A percentile compares a stretch with the other conserved stretches of the same genome.
phyloP scores from a whole-genome alignment of 2,888 invertebrate species.

The Tanytarsus gracilentus region DNA sequence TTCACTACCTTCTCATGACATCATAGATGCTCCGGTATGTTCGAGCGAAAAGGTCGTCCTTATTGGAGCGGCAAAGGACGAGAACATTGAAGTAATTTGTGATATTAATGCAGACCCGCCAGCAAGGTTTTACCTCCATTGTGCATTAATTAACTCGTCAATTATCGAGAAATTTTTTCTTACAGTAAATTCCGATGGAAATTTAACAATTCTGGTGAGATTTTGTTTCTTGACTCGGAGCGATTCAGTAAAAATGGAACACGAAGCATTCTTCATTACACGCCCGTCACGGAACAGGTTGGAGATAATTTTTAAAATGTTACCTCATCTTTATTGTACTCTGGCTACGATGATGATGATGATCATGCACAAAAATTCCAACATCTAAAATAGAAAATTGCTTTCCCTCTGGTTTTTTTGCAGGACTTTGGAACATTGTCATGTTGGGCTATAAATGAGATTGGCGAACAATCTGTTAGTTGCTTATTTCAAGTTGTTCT shows the following conservation, averaged over 20 bases:
- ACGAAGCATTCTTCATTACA: constrained; percentile 51
- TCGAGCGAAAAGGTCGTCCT: constrained; percentile 57
- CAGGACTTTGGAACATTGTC: constrained; percentile 73
- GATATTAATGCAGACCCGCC: constrained; percentile 78
- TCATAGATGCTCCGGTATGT: constrained; percentile 67
- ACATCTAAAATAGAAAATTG: background rate
- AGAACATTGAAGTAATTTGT: constrained; percentile 68
- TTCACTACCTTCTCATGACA: constrained; percentile 31
- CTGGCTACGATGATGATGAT: background rate
- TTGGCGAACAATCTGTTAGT: constrained; percentile 64
- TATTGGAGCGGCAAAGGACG: constrained; percentile 71
- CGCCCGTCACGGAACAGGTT: constrained; percentile 45
- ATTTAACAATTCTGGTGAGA: constrained; percentile 80
- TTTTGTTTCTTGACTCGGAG: constrained; percentile 61
- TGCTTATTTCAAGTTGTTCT: constrained; percentile 76
- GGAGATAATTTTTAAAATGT: background rate
- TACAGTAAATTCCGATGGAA: constrained; percentile 71
- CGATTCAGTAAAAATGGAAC: constrained; percentile 62
- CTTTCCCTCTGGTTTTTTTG: constrained; percentile 18
- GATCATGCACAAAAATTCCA: no score
- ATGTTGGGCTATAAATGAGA: constrained; percentile 67
- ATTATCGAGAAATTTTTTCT: background rate
- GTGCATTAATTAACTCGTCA: background rate
- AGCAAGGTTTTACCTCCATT: constrained; percentile 40
- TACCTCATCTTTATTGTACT: background rate